Conservation (phyloP, 2,113 vertebrate genomes). For the Prietella phreatophila region DNA sequence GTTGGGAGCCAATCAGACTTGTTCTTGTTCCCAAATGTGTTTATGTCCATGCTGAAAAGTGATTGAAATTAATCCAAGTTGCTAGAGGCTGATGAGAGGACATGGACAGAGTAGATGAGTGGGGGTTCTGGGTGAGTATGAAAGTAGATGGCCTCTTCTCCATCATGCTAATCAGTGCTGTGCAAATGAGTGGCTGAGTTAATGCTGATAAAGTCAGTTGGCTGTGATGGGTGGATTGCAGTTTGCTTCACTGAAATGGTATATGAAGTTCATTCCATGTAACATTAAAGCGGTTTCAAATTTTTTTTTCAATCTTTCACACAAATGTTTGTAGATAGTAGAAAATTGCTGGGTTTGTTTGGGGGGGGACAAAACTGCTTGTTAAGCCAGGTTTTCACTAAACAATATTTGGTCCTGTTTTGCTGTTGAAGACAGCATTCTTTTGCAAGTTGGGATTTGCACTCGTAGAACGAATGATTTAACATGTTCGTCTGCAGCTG, state of each 20-base stretch:
- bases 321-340: not conserved
- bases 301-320: not conserved
- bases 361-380: not conserved
- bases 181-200: constrained; percentile 20
- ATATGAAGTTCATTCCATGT: not conserved
- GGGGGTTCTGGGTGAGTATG: constrained; percentile 30
- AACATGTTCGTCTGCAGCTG: not conserved
- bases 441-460: not conserved
- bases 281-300: not conserved
- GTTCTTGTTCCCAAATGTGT: constrained; percentile 41
- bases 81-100: constrained; percentile 47
- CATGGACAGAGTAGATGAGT: constrained; percentile 44
- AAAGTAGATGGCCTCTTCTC: constrained; percentile 47
- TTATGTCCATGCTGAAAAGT: constrained; percentile 47
- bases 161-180: constrained; percentile 47
- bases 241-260: constrained; percentile 30
- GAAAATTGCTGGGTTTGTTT: not conserved
- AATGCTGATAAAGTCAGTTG: constrained; percentile 40
- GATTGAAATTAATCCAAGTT: constrained; percentile 51
- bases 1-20: constrained; percentile 34
- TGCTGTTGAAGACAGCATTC: not conserved
- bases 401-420: not conserved
- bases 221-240: constrained; percentile 28
- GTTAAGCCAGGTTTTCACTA: not conserved
- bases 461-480: not conserved